Base-by-base conservation (phyloP, 1,140 invertebrate species). In the Eufriesea mexicana region DNA sequence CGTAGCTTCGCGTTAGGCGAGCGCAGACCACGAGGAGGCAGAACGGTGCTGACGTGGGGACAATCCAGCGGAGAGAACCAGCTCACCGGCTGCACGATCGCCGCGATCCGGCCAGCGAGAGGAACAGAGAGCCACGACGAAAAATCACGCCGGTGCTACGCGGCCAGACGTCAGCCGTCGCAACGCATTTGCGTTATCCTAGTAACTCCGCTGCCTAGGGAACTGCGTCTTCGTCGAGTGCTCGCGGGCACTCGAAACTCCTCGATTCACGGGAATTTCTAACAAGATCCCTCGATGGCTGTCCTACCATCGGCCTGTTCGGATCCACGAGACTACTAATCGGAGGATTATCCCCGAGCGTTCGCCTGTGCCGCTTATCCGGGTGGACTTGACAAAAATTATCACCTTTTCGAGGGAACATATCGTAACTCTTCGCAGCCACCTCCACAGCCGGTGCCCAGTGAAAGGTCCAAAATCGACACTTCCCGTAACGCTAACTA, bases 1-100 rank as follows among this genome's bases (percentile, higher is more conserved):
- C 89, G 91, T 91, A 89, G 85, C 74, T 89, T 92, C 86, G 87
- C 84, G 90, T 92, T 91, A 92, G 86, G 73, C 74, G 66, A 71
- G 59, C 49, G 67, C 35, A 42, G 80, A 83, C 72, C 81, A 77
- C 70, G 86, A 87, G 83, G 72, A 74, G 83, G 81, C 83, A 84
- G 70, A 89, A 75, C 73, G 79, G 85, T 87, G 90, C 88, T 91
- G 90, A 91, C 90, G 81, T 87, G 89, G 73, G 68, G 87, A 89
- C 86, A 84, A 83, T 90, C 78, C 80, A 87, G 73, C 73, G 76
- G 72, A 82, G 82, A 89, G 85, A 85, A 89, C 78, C 70, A 85
- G 79, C 79, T 80, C 84, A 57, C 87, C 85, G 76, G 71, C 71
- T 75, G 28, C 59, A 7, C 68, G 67, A 54, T 64, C 35, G 55